Evolutionary conservation across 2,888 invertebrate species (phyloP).

Genomic region (Alloplasta piceator): DNA sequence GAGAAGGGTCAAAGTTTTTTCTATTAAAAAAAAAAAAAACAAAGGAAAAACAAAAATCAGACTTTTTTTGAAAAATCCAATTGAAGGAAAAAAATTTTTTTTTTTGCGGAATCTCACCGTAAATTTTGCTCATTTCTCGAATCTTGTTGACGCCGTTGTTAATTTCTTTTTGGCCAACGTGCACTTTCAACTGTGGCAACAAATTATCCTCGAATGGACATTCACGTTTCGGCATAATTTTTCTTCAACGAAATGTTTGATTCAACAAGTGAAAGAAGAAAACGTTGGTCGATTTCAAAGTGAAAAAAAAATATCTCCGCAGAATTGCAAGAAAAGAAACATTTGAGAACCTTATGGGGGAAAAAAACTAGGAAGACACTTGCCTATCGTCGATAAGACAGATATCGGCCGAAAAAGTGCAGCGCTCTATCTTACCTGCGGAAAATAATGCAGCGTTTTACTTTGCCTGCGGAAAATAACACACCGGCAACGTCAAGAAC

Average conservation of each 20-base stretch:
- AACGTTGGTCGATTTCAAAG: neutral
- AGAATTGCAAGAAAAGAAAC: too few species aligned
- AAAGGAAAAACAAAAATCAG: constrained; percentile 20
- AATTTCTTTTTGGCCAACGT: constrained; percentile 76
- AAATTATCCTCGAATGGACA: constrained; percentile 76
- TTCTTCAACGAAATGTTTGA: constrained; percentile 11
- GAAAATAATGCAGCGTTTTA: too few species aligned
- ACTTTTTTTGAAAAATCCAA: constrained; percentile 11
- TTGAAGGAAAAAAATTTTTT: neutral
- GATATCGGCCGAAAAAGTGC: too few species aligned
- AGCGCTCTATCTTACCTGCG: too few species aligned
- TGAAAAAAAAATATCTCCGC: too few species aligned
- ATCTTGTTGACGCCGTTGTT: constrained; percentile 73
- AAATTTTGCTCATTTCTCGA: constrained; percentile 76
- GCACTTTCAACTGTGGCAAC: constrained; percentile 75
- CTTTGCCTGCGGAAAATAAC: too few species aligned
- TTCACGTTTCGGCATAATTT: constrained; percentile 75
- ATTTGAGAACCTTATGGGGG: too few species aligned
- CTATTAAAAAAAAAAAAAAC: constrained; percentile 62
- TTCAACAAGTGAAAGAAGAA: constrained; percentile 19
- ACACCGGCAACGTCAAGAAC: too few species aligned
- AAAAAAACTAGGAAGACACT: too few species aligned
- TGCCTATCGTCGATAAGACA: too few species aligned
- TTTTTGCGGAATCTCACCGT: constrained; percentile 70
- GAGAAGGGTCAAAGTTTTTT: constrained; percentile 73